Evolutionary conservation across 2,888 invertebrate species (phyloP), one percentile per base, ranked within the genome.

Genomic region (Vesta saturnalis): DNA sequence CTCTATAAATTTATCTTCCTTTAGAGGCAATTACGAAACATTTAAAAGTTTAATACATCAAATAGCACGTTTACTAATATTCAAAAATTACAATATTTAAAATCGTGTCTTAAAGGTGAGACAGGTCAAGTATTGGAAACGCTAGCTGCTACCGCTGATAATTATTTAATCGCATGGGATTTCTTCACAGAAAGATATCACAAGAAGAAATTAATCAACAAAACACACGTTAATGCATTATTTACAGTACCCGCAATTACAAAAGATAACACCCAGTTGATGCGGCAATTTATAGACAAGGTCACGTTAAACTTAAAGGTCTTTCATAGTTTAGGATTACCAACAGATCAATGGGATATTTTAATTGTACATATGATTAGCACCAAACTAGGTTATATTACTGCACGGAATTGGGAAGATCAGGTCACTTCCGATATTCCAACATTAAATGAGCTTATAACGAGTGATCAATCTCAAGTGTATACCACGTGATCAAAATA

Each of bases 51-150:
- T 43, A 47, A 47, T 15, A 3, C 15, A 15, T 8, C 4, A 23
- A n/a, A n/a, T n/a, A n/a, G n/a, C n/a, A n/a, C n/a, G n/a, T n/a
- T 43, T 43, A 12, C 47, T 14, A 47, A 47, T 47, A 47, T 15
- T 47, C 47, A 47, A 8, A 15, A 47, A 47, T 8, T 47, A 15
- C 47, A 47, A n/a, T 47, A 15, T 47, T 47, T 47, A 47, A 47
- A 47, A 16, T 47, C 47, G 3, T 16, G 14, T 1, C 8, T 47
- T 14, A 47, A 47, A 16, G 47, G 47, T 47, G 47, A 47, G 1
- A 15, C n/a, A 47, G 8, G 47, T 47, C 47, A 47, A 16, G 47
- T 47, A 15, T 1, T 47, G 15, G 47, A 14, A 16, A 8, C 47
- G 15, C 10, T 43, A 43, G 43, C 43, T 6, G 10, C 43, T 6